These are phyloP conservation scores for Lasioglossum leucozonium DNA, from an alignment of 2,888 invertebrate species.

Conservation along the genomic window DNA sequence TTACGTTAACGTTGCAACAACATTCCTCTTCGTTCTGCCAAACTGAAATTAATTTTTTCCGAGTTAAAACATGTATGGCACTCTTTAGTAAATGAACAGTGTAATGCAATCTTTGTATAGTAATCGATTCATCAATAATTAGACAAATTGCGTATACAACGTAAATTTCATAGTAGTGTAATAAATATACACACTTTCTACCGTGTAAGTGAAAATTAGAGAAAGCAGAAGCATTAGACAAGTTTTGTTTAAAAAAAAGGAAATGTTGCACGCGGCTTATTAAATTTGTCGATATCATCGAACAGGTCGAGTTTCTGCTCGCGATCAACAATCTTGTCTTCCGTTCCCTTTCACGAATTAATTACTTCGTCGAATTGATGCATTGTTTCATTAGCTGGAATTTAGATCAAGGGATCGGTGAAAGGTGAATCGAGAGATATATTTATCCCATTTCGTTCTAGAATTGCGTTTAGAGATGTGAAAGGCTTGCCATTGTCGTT, in stretches of 20 bases:
- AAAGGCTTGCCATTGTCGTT: slow-evolving; percentile 7
- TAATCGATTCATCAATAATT: not conserved
- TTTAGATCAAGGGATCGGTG: slow-evolving; percentile 19
- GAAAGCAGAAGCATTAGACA: not conserved
- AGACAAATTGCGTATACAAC: not conserved
- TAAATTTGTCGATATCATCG: slow-evolving; percentile 5
- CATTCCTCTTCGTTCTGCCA: not conserved
- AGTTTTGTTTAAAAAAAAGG: not conserved
- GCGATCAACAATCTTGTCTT: not conserved
- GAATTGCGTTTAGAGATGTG: slow-evolving; percentile 18
- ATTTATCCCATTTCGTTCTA: slow-evolving; percentile 12
- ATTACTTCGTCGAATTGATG: not conserved
- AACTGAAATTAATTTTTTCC: not conserved
- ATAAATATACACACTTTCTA: not conserved
- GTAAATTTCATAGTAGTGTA: not conserved
- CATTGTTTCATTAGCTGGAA: slow-evolving; percentile 24
- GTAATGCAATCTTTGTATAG: no score
- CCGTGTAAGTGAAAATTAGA: not conserved
- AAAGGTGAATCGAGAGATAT: slow-evolving; percentile 13
- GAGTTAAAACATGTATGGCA: not conserved
- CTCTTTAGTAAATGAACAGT: not conserved
- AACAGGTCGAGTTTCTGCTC: not conserved
- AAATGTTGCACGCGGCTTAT: not conserved
- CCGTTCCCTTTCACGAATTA: slow-evolving; percentile 23
- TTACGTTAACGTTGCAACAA: not conserved